Conservation (phyloP, 2,888 invertebrate species). For the Apocheima hispidaria region DNA sequence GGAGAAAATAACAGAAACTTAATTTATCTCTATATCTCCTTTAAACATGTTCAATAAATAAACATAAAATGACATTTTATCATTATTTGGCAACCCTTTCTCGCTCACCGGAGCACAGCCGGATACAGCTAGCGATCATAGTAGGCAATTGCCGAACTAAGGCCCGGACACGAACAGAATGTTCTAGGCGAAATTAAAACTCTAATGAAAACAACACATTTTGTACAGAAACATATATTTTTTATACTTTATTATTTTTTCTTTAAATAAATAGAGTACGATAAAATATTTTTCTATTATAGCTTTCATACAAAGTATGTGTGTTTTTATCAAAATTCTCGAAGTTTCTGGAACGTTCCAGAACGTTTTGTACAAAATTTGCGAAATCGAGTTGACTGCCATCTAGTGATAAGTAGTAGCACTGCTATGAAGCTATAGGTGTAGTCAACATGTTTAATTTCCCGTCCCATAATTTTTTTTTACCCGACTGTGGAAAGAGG, state of each 20-base stretch:
- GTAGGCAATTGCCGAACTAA: constrained; percentile 48
- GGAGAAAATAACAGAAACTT: too few relatives aligned
- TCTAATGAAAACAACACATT: constrained; percentile 25
- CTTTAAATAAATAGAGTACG: background rate
- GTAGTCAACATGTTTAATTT: constrained; percentile 60
- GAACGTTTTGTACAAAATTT: constrained; percentile 53
- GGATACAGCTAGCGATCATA: constrained; percentile 66
- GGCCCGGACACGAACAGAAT: constrained; percentile 67
- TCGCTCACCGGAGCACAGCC: constrained; percentile 21
- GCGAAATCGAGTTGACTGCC: constrained; percentile 43
- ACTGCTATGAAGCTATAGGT: constrained; percentile 41
- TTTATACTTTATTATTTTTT: constrained; percentile 2
- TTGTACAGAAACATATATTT: background rate
- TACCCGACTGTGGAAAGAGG: too few relatives aligned
- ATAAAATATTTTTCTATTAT: background rate
- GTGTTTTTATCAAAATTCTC: constrained; percentile 26
- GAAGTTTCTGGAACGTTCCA: constrained; percentile 42
- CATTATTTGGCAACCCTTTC: constrained; percentile 10
- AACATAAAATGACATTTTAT: background rate
- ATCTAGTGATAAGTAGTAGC: constrained; percentile 52
- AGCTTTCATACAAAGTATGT: constrained; percentile 47
- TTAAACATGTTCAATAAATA: background rate
- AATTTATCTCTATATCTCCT: too few relatives aligned
- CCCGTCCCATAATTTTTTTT: background rate
- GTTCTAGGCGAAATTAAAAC: constrained; percentile 61